Conservation (phyloP, 2,797 vertebrate genomes). For the Furcifer pardalis region DNA sequence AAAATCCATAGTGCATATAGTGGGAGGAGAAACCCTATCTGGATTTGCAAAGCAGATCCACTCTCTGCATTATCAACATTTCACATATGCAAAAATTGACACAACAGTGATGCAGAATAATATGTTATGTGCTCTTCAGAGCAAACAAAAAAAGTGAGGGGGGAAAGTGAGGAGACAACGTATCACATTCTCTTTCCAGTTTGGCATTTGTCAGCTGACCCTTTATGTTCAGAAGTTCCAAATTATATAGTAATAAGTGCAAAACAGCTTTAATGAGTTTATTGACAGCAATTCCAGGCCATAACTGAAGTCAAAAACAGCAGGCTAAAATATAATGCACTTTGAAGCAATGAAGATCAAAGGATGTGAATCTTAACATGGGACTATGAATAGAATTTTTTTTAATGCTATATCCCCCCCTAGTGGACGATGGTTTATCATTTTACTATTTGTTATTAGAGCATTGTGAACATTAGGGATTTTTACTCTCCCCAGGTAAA, state of each 20-base stretch:
- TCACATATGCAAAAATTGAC: background rate
- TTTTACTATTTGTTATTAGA: background rate
- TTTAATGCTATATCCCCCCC: slow-evolving; percentile 32
- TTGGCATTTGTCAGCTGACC: background rate
- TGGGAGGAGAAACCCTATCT: background rate
- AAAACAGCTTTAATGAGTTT: background rate
- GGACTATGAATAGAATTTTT: background rate
- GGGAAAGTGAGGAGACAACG: too few species aligned
- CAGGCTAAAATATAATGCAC: background rate
- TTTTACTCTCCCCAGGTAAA: too few species aligned
- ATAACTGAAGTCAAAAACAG: background rate
- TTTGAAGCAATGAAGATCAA: background rate
- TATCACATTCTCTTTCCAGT: background rate
- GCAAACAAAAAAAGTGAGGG: too few species aligned
- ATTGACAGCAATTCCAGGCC: background rate
- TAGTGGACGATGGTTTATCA: background rate
- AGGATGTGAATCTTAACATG: background rate
- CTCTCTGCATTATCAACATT: background rate
- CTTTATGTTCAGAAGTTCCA: background rate
- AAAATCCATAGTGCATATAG: too few species aligned
- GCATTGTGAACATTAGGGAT: background rate
- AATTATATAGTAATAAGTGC: background rate
- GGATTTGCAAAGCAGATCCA: background rate
- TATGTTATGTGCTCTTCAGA: too few species aligned
- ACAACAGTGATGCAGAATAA: background rate